A percentile compares a stretch with the other conserved stretches of the same genome.
These are phyloP conservation scores for Dysmachus trigonus DNA, from an alignment of 2,888 invertebrate species.

Conservation along the genomic window DNA sequence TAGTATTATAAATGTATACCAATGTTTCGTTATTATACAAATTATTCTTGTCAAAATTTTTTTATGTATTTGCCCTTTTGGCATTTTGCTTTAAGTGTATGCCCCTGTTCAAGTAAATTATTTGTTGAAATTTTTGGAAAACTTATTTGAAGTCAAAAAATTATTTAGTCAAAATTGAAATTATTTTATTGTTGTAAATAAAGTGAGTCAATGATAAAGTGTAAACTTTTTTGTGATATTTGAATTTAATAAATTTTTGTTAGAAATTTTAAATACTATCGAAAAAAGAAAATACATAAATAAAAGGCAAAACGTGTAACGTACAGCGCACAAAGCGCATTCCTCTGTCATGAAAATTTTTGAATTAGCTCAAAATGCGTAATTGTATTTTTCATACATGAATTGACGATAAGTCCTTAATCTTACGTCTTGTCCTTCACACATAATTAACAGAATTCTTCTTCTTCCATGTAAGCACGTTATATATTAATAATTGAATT, in stretches of 20 bases:
- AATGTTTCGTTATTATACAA: background rate
- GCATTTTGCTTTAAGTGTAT: constrained; percentile 1
- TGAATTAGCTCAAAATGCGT: background rate
- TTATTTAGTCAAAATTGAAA: constrained; percentile 9
- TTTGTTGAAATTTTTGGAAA: constrained; percentile 6
- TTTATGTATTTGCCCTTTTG: background rate
- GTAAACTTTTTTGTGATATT: constrained; percentile 21
- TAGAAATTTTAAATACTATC: background rate
- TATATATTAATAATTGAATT: constrained; percentile 1
- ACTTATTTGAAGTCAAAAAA: constrained; percentile 12
- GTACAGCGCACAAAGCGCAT: background rate
- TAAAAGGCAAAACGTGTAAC: background rate
- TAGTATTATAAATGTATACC: constrained; percentile 8
- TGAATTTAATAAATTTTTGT: constrained; percentile 16
- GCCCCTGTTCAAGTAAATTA: background rate
- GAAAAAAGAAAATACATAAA: background rate
- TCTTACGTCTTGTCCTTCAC: background rate
- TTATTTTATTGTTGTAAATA: constrained; percentile 16
- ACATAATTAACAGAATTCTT: background rate
- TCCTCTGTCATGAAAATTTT: background rate
- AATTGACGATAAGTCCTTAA: background rate
- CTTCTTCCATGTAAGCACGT: constrained; percentile 16
- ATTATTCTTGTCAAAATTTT: constrained; percentile 1
- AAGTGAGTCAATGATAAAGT: constrained; percentile 2
- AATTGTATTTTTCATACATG: background rate